Percentiles rank a stretch among this genome's conserved stretches.
Conservation (phyloP, 2,113 vertebrate species). For the Microcebus jonahi region DNA sequence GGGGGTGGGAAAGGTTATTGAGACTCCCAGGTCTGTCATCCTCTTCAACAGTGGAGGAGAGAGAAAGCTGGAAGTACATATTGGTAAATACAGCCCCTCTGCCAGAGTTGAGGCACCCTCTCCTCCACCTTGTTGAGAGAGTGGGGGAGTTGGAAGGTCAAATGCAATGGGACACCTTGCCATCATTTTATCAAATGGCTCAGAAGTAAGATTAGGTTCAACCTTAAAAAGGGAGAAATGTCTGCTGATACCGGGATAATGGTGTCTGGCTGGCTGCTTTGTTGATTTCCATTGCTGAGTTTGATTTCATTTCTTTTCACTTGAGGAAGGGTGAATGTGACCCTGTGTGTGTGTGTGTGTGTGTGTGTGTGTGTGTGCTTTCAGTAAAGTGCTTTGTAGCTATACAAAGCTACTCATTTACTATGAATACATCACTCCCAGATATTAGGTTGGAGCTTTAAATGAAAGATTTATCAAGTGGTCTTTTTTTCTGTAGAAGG, state of each 20-base stretch:
- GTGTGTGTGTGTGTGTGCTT: background rate
- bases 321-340: background rate
- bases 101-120: background rate
- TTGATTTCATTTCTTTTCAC: constrained; percentile 60
- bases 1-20: background rate
- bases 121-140: background rate
- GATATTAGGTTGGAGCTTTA: background rate
- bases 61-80: background rate
- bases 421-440: background rate
- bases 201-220: background rate
- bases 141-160: background rate
- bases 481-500: constrained; percentile 26
- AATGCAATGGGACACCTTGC: background rate
- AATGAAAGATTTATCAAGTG: constrained; percentile 9
- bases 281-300: background rate
- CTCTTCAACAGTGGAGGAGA: background rate
- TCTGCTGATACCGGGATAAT: background rate
- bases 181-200: background rate
- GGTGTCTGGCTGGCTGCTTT: background rate
- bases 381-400: constrained; percentile 11
- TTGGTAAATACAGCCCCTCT: background rate
- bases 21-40: background rate
- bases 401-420: background rate
- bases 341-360: background rate
- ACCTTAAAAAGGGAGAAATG: background rate